Evolutionary conservation across 2,888 invertebrate species (phyloP).

Genomic region (Pandemis heparana): DNA sequence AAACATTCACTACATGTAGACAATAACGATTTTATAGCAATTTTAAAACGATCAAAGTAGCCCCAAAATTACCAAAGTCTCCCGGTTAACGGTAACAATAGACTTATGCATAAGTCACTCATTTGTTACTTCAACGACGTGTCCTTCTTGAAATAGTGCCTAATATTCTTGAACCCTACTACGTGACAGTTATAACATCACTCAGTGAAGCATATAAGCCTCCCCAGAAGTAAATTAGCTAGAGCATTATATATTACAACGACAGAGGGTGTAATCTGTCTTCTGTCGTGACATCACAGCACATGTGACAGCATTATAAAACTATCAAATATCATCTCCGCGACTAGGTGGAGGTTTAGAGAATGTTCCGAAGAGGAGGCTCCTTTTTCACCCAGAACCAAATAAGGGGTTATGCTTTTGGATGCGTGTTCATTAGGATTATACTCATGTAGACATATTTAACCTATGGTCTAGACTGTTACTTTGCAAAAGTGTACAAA

Average conservation of each 20-base stretch:
- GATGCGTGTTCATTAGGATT: neutral
- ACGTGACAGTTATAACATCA: neutral
- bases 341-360: neutral
- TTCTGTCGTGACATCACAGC: slow-evolving; percentile 20
- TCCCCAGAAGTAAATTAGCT: slow-evolving; percentile 14
- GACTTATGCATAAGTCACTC: too few species aligned
- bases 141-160: too few species aligned
- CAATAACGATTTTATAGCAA: too few species aligned
- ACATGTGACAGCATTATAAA: slow-evolving; percentile 36
- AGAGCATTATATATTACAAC: slow-evolving; percentile 12
- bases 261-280: slow-evolving; percentile 28
- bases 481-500: too few species aligned
- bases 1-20: too few species aligned
- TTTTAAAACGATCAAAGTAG: too few species aligned
- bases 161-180: neutral
- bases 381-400: neutral
- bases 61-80: too few species aligned
- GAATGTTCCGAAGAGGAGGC: neutral
- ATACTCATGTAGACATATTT: too few species aligned
- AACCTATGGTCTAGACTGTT: too few species aligned
- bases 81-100: too few species aligned
- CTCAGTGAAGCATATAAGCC: slow-evolving; percentile 4
- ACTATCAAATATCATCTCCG: slow-evolving; percentile 31
- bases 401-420: neutral
- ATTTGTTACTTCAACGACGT: too few species aligned